Percentiles rank a stretch among this genome's conserved stretches.
These are phyloP conservation scores for Trichacis sp. DNA, from an alignment of 2,888 invertebrate species.

Conservation along the genomic window DNA sequence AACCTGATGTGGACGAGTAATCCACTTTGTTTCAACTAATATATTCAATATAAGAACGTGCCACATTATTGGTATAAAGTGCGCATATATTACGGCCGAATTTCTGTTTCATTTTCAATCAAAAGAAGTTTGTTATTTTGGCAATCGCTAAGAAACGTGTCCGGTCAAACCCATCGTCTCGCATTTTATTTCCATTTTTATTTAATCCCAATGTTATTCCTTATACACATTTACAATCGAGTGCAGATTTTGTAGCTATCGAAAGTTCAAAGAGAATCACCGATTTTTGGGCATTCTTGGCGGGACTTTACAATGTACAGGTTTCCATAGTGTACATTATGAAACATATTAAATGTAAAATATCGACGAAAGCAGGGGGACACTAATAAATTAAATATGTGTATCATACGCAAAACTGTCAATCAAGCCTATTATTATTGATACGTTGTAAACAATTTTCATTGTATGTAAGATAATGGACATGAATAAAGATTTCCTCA, in stretches of 20 bases:
- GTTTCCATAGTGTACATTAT: conserved; percentile 64
- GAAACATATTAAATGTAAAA: conserved; percentile 65
- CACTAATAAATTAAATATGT: conserved; percentile 22
- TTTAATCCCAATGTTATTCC: too few species aligned
- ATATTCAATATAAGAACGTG: conserved; percentile 61
- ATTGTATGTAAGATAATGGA: not conserved
- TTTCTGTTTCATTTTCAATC: conserved; percentile 59
- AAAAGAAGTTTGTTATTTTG: conserved; percentile 47
- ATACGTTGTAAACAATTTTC: not conserved
- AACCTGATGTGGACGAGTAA: conserved; percentile 69
- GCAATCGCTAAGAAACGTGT: conserved; percentile 38
- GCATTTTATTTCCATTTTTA: conserved; percentile 59
- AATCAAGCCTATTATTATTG: not conserved
- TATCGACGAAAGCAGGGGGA: conserved; percentile 50
- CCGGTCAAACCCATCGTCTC: conserved; percentile 38
- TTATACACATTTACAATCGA: conserved; percentile 26
- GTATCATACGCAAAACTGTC: conserved; percentile 16
- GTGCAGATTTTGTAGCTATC: conserved; percentile 34
- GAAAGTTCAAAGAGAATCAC: conserved; percentile 29
- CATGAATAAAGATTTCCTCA: not conserved
- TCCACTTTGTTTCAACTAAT: conserved; percentile 48
- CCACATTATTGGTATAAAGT: conserved; percentile 61
- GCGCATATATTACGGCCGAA: conserved; percentile 54
- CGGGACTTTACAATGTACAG: conserved; percentile 56
- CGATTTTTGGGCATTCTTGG: conserved; percentile 27